Evolutionary conservation across 2,113 vertebrate species (phyloP).

Genomic region (Istiophorus platypterus): DNA sequence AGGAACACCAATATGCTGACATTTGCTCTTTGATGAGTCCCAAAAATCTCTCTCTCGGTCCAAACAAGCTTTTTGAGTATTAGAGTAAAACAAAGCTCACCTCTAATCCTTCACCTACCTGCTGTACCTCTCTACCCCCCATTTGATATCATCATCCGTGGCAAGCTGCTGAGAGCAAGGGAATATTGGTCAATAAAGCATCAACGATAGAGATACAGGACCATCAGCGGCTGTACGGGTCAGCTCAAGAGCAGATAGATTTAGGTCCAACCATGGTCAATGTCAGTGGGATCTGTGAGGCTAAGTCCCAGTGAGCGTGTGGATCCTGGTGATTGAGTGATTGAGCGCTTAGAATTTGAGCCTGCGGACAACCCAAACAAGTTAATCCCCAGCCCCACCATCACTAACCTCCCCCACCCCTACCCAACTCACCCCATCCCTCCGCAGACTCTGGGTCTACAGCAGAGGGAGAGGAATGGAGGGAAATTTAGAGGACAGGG

Average conservation of each 20-base stretch:
- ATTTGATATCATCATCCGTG: slow-evolving; percentile 51
- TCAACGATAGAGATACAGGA: slow-evolving; percentile 57
- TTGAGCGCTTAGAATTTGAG: slow-evolving; percentile 82
- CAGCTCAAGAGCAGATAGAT: slow-evolving; percentile 58
- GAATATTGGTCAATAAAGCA: slow-evolving; percentile 48
- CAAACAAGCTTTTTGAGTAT: slow-evolving; percentile 4
- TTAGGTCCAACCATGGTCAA: slow-evolving; percentile 65
- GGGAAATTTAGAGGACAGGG: slow-evolving; percentile 65
- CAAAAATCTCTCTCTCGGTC: slow-evolving; percentile 20
- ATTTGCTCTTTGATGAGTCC: slow-evolving; percentile 8
- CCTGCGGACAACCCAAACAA: slow-evolving; percentile 79
- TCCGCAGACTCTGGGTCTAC: slow-evolving; percentile 60
- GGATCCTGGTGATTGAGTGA: slow-evolving; percentile 82
- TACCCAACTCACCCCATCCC: slow-evolving; percentile 40
- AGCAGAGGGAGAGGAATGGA: slow-evolving; percentile 22
- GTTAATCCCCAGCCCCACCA: slow-evolving; percentile 77
- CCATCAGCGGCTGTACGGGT: slow-evolving; percentile 56
- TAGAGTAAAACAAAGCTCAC: slow-evolving; percentile 14
- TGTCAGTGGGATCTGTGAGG: slow-evolving; percentile 73
- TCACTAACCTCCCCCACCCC: slow-evolving; percentile 41
- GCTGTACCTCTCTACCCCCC: background rate
- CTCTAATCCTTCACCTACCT: slow-evolving; percentile 40
- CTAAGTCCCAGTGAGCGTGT: slow-evolving; percentile 76
- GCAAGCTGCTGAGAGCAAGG: slow-evolving; percentile 59
- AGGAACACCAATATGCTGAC: slow-evolving; percentile 24